phyloP scores from a whole-genome alignment of 2,113 vertebrate species.

The Lophius piscatorius region DNA sequence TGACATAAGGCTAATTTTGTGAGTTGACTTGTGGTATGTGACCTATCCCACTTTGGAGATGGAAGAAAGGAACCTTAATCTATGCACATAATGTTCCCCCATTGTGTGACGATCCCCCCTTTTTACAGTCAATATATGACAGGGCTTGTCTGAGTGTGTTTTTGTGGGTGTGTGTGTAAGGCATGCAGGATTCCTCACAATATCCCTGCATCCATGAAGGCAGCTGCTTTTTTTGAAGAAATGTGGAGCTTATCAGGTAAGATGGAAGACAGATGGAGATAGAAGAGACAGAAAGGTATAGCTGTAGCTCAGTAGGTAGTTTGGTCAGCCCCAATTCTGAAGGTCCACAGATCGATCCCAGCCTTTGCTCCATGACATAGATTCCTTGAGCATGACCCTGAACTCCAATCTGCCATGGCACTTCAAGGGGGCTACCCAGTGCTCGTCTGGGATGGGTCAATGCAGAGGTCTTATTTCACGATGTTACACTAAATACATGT shows the following conservation, averaged over 20 bases:
- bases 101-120: constrained; percentile 49
- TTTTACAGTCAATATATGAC: constrained; percentile 55
- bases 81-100: constrained; percentile 54
- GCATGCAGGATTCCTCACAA: no score
- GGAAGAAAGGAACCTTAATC: constrained; percentile 53
- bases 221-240: constrained; percentile 36
- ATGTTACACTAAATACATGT: no score
- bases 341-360: no score
- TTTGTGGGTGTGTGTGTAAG: constrained; percentile 21
- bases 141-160: constrained; percentile 9
- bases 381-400: no score
- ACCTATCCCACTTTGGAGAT: constrained; percentile 46
- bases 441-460: no score
- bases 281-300: constrained; percentile 28
- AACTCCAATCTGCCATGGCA: no score
- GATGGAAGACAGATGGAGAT: constrained; percentile 38
- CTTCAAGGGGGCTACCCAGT: no score
- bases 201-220: constrained; percentile 50
- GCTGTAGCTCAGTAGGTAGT: no score
- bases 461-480: no score
- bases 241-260: constrained; percentile 47
- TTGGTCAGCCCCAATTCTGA: no score
- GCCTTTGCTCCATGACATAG: no score
- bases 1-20: constrained; percentile 10
- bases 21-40: constrained; percentile 48